Evolutionary conservation across 2,888 invertebrate species (phyloP).

Genomic region (Dolichopus griseipennis): DNA sequence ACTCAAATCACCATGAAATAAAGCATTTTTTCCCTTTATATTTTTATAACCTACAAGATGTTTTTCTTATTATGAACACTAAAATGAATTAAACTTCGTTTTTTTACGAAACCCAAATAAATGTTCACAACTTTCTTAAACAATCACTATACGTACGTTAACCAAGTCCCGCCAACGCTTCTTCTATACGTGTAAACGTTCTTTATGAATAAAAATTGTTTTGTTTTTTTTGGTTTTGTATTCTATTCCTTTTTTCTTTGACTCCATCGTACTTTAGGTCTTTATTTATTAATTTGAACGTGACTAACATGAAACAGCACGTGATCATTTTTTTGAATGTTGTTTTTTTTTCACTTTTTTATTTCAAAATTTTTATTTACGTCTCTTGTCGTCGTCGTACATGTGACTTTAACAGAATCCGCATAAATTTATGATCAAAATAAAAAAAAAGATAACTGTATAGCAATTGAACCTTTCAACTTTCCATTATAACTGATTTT

Average conservation of each 20-base stretch:
- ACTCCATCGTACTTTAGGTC: background rate
- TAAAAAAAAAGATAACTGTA: background rate
- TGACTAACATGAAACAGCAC: slow-evolving; percentile 1
- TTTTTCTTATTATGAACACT: background rate
- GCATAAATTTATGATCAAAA: background rate
- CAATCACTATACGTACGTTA: too few relatives aligned
- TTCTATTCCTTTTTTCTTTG: background rate
- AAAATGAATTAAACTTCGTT: background rate
- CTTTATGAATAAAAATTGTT: too few relatives aligned
- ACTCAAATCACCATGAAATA: slow-evolving; percentile 3
- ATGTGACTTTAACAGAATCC: background rate
- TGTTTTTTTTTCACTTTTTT: background rate
- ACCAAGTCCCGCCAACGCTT: too few relatives aligned
- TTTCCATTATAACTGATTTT: too few relatives aligned
- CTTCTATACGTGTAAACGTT: too few relatives aligned
- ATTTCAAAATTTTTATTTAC: background rate
- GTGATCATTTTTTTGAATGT: background rate
- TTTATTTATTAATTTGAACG: slow-evolving; percentile 1
- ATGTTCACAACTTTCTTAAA: background rate
- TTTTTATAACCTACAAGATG: background rate
- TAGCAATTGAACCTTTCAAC: background rate
- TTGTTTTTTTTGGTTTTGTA: background rate
- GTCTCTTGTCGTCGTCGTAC: background rate
- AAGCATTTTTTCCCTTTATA: background rate
- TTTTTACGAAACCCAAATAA: background rate